Conservation (phyloP, 64 coral and sea anemone genomes). For the Stylophora pistillata region DNA sequence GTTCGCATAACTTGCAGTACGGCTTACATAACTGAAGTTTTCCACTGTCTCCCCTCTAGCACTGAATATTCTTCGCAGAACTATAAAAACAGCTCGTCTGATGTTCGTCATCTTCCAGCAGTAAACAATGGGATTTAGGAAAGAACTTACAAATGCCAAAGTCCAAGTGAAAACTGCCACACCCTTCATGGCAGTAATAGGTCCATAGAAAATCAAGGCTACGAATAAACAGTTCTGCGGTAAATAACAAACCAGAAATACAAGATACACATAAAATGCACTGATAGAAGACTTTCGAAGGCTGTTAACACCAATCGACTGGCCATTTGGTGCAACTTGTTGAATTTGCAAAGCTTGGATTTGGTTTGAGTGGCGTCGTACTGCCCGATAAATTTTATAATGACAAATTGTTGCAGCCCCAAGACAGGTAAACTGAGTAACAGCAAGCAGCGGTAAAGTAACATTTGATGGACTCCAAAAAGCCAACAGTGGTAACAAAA, state of each 20-base stretch:
- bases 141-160: neutral
- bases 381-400: neutral
- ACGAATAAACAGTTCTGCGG: neutral
- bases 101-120: constrained; percentile 15
- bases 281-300: neutral
- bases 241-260: constrained; percentile 10
- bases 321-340: neutral
- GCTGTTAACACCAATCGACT: neutral
- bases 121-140: neutral
- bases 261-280: neutral
- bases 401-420: neutral
- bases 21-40: neutral
- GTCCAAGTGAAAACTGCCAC: neutral
- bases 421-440: neutral
- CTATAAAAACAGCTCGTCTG: neutral
- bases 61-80: neutral
- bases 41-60: neutral
- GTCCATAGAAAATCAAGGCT: neutral
- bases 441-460: neutral
- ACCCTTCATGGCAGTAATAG: neutral
- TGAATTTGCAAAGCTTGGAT: neutral
- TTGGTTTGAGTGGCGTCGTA: neutral
- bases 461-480: too few relatives aligned
- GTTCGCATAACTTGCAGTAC: too few relatives aligned
- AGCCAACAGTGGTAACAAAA: too few relatives aligned